These are phyloP conservation scores for Dioctria linearis DNA, from an alignment of 2,888 invertebrate species.

Conservation along the genomic window DNA sequence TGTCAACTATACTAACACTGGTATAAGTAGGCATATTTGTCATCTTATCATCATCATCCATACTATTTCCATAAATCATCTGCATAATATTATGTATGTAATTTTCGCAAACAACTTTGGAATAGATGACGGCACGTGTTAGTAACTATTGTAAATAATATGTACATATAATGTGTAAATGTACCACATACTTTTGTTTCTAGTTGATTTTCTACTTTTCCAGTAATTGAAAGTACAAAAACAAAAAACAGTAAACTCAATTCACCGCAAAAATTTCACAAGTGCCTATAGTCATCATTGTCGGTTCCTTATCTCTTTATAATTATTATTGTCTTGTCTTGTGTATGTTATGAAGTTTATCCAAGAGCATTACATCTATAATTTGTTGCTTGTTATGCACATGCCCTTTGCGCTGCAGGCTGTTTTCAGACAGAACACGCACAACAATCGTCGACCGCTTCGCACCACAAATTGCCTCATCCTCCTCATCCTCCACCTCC, in stretches of 20 bases:
- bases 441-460: background rate
- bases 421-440: slow-evolving; percentile 8
- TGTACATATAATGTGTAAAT: too few species aligned
- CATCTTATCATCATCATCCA: too few species aligned
- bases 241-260: too few species aligned
- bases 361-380: slow-evolving; percentile 41
- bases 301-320: slow-evolving; percentile 36
- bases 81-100: too few species aligned
- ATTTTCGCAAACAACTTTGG: too few species aligned
- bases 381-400: slow-evolving; percentile 47
- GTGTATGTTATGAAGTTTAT: slow-evolving; percentile 23
- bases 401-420: slow-evolving; percentile 38
- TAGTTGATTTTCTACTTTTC: too few species aligned
- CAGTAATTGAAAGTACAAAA: background rate
- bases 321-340: slow-evolving; percentile 41
- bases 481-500: background rate
- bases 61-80: too few species aligned
- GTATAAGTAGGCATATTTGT: too few species aligned
- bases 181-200: too few species aligned
- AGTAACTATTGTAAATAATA: too few species aligned
- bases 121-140: too few species aligned
- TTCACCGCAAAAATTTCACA: slow-evolving; percentile 10
- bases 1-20: too few species aligned
- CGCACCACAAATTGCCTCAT: slow-evolving; percentile 23
- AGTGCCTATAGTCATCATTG: slow-evolving; percentile 28